These are phyloP conservation scores for human DNA, from an alignment of 2,113 vertebrate species.

Conservation along the genomic window DNA sequence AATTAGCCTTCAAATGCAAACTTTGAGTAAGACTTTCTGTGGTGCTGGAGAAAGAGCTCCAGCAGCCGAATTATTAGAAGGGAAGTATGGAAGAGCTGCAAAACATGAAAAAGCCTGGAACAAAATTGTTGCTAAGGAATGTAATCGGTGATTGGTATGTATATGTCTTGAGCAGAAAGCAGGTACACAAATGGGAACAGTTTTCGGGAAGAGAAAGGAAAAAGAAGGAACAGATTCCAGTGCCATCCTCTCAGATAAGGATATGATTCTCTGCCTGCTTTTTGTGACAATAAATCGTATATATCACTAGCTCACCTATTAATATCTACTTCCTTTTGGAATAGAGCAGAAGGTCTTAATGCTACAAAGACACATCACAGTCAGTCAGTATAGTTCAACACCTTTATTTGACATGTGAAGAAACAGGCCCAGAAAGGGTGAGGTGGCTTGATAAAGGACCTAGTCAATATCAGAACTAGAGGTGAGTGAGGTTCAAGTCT, in stretches of 20 bases:
- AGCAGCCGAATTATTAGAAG: conserved; percentile 59
- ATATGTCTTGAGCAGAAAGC: conserved; percentile 33
- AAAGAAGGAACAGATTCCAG: neutral
- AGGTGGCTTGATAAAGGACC: neutral
- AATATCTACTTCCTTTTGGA: neutral
- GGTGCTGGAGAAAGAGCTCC: conserved; percentile 48
- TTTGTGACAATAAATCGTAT: neutral
- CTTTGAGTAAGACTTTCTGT: conserved; percentile 60
- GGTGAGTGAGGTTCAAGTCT: neutral
- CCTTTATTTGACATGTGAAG: neutral
- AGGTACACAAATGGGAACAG: conserved; percentile 52
- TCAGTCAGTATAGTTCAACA: neutral
- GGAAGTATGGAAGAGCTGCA: conserved; percentile 58
- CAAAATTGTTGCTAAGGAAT: conserved; percentile 66
- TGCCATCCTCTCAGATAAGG: neutral
- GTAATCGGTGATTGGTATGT: conserved; percentile 58
- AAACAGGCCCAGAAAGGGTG: neutral
- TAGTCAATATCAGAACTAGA: neutral
- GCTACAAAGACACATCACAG: neutral
- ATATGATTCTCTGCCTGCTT: neutral
- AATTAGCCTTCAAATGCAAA: conserved; percentile 54
- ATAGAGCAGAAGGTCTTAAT: neutral
- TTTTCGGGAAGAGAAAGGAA: neutral
- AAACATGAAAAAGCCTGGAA: conserved; percentile 67
- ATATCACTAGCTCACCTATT: neutral